phyloP scores from a whole-genome alignment of 1,140 invertebrate species.

The Hylyphantes graminicola region DNA sequence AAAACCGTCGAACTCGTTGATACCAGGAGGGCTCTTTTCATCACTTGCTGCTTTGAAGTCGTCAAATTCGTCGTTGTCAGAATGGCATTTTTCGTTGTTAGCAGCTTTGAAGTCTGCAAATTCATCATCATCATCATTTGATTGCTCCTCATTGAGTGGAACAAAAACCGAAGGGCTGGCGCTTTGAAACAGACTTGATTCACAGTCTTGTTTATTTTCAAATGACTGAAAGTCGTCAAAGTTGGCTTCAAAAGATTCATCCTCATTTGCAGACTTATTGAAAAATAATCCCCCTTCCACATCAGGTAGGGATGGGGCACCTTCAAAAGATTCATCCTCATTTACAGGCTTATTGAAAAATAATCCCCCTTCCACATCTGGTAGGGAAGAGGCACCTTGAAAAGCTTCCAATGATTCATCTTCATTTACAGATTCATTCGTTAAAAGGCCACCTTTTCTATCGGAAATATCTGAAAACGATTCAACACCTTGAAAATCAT shows the following conservation, averaged over 20 bases:
- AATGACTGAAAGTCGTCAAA: slow-evolving; percentile 10
- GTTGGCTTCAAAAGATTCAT: slow-evolving; percentile 10
- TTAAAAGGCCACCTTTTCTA: neutral
- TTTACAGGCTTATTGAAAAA: neutral
- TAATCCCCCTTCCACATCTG: neutral
- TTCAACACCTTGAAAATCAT: slow-evolving; percentile 12
- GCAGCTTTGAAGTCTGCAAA: neutral
- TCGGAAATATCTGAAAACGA: neutral
- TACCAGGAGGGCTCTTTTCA: neutral
- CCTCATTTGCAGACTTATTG: neutral
- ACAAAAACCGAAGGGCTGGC: neutral
- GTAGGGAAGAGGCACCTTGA: neutral
- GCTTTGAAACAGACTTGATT: too few relatives aligned
- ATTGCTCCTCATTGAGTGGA: neutral
- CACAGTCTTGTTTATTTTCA: neutral
- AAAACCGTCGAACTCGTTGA: slow-evolving; percentile 21
- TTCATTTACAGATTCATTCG: neutral
- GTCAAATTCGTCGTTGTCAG: slow-evolving; percentile 9
- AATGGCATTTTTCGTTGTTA: neutral
- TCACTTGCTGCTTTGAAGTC: neutral
- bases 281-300: neutral
- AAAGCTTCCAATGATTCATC: slow-evolving; percentile 27
- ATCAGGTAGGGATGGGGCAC: neutral
- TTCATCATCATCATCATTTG: neutral
- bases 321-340: slow-evolving; percentile 8